phyloP scores from a whole-genome alignment of 2,888 invertebrate genomes.

The Agonopterix subpropinquella region DNA sequence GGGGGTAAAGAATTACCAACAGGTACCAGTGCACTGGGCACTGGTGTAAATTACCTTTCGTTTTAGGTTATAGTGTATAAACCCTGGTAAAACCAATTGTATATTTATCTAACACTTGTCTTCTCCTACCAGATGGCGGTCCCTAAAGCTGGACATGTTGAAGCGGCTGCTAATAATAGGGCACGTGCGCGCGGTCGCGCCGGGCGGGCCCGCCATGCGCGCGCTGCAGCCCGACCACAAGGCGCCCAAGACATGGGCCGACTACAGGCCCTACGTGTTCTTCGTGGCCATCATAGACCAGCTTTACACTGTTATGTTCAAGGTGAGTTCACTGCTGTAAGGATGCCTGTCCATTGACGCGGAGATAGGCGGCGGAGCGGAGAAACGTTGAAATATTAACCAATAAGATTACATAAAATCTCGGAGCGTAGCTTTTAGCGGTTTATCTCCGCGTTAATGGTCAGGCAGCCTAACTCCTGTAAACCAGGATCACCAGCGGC shows the following conservation, averaged over 20 bases:
- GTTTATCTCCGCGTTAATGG: no score
- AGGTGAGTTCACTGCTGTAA: conserved; percentile 77
- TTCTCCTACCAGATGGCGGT: conserved; percentile 79
- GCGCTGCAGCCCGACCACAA: conserved; percentile 72
- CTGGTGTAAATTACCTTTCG: no score
- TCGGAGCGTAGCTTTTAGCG: no score
- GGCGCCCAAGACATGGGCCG: conserved; percentile 77
- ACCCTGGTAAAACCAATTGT: background rate
- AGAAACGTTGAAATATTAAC: no score
- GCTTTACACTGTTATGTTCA: conserved; percentile 90
- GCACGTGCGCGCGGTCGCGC: conserved; percentile 82
- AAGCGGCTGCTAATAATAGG: conserved; percentile 85
- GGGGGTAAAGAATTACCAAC: no score
- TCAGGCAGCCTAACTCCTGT: no score
- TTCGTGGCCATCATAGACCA: conserved; percentile 91
- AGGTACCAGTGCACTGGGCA: no score
- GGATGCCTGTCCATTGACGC: no score
- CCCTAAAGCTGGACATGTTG: conserved; percentile 81
- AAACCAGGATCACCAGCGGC: no score
- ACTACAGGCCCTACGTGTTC: conserved; percentile 90
- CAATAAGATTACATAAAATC: no score
- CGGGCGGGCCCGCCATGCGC: conserved; percentile 79
- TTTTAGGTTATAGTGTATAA: no score
- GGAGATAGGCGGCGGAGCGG: no score
- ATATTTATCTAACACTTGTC: background rate